Evolutionary conservation across 2,113 vertebrate genomes (phyloP), one percentile per base, ranked within the genome.

Genomic region (Gopherus evgoodei): DNA sequence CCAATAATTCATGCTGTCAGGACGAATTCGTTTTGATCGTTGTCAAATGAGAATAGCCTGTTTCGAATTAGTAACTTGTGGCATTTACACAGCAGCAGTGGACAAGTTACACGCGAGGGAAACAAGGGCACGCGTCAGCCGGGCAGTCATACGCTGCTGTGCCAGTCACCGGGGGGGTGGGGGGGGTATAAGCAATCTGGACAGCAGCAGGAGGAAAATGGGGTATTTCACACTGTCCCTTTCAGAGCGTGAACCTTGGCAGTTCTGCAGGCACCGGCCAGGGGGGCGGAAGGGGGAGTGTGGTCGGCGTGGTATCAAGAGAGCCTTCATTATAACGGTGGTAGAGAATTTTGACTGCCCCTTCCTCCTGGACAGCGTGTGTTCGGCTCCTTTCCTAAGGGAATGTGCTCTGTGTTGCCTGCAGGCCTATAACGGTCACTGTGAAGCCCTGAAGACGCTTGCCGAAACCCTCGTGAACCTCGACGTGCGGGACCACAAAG

Each of bases 371-470:
- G 53, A 3, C 5, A 27, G n/a, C 56, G 14, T 53, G 14, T 19
- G 6, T 11, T 10, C 3, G 1, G 91, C 57, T 31, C 5, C 21
- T 52, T 11, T 42, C 35, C 53, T 81, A 31, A 80, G 24, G 25
- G 29, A 6, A 2, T 1, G 0, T 0, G 25, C 1, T 6, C 44
- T 49, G 8, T 53, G 21, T 53, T 11, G 14, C 11, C 83, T 84
- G 0, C 96, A 99, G 99, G 99, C 99, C 79, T 99, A 99, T 96
- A 99, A 99, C 17, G 99, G 99, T 98, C 99, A 99, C 98, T 99
- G 99, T 97, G 99, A 99, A 97, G 99, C 99, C n/a, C 98, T 99
- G 59, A 97, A 98, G 95, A 98, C 99, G 25, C 99, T 99, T 88
- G 99, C 98, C 0, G 99, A 99, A 97, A 99, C 99, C n/a, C 98